These are phyloP conservation scores for Heliconius aoede DNA, from an alignment of 2,888 invertebrate genomes.

Conservation along the genomic window DNA sequence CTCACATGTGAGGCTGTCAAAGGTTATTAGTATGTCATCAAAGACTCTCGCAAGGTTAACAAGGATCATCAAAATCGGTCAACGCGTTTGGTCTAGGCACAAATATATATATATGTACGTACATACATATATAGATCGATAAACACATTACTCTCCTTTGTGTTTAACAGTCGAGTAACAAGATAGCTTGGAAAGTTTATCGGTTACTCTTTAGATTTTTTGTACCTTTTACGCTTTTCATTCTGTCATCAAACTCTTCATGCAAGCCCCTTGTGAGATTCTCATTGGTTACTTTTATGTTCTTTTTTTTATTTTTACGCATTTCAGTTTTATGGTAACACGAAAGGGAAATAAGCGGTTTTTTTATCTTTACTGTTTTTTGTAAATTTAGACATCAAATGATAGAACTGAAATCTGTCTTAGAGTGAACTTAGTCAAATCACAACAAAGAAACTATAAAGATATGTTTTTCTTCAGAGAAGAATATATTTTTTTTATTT, in stretches of 20 bases:
- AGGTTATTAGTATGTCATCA: too few species aligned
- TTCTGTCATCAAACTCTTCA: not conserved
- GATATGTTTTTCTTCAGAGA: not conserved
- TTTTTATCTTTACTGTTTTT: not conserved
- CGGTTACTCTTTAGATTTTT: not conserved
- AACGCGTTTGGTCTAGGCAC: too few species aligned
- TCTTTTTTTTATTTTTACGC: not conserved
- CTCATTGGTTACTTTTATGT: not conserved
- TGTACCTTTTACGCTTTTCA: not conserved
- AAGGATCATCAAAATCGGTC: too few species aligned
- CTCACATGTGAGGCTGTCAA: too few species aligned
- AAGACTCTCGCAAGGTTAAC: too few species aligned
- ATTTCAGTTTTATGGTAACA: not conserved
- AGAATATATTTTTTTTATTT: not conserved
- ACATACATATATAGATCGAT: too few species aligned
- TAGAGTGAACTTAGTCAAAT: not conserved
- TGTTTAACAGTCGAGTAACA: not conserved
- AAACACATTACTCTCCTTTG: too few species aligned
- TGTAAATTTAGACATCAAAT: not conserved
- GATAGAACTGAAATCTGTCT: not conserved
- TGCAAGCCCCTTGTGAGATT: not conserved
- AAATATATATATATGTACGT: too few species aligned
- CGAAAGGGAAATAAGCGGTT: not conserved
- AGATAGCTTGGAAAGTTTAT: not conserved
- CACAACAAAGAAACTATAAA: not conserved